These are phyloP conservation scores for Zapus hudsonius DNA, from an alignment of 2,113 vertebrate genomes.

Conservation along the genomic window DNA sequence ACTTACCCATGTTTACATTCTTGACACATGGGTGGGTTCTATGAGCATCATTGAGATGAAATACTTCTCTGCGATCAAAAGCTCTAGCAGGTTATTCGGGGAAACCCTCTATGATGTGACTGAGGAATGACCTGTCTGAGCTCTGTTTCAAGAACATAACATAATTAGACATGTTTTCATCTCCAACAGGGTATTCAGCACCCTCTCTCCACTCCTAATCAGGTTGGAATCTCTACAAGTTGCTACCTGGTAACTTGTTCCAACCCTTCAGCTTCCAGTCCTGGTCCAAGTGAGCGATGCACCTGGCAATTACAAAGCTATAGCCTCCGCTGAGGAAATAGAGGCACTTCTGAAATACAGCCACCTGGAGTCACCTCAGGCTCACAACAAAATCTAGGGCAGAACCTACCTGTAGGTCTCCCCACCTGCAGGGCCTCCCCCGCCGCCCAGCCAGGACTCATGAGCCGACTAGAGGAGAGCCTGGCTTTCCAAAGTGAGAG, in stretches of 20 bases:
- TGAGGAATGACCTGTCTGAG: not conserved
- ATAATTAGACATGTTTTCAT: not conserved
- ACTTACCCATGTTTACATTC: not conserved
- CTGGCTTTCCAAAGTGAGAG: not conserved
- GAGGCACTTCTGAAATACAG: not conserved
- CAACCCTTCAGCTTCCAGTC: not conserved
- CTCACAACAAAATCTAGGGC: not conserved
- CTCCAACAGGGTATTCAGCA: not conserved
- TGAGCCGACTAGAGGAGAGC: not conserved
- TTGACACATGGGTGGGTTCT: not conserved
- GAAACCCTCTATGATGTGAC: not conserved
- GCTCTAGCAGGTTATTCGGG: not conserved
- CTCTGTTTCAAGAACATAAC: not conserved
- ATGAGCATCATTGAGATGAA: not conserved
- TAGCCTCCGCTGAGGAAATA: not conserved
- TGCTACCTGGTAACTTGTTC: not conserved
- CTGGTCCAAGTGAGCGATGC: not conserved
- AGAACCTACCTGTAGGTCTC: not conserved
- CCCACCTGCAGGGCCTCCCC: not conserved
- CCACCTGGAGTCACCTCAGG: not conserved
- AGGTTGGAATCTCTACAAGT: not conserved
- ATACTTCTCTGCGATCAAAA: not conserved
- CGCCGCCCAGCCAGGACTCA: accelerated
- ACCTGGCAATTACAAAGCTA: not conserved
- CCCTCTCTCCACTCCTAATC: not conserved